phyloP scores from a whole-genome alignment of 1,140 invertebrate species.

The Drosophila tani region DNA sequence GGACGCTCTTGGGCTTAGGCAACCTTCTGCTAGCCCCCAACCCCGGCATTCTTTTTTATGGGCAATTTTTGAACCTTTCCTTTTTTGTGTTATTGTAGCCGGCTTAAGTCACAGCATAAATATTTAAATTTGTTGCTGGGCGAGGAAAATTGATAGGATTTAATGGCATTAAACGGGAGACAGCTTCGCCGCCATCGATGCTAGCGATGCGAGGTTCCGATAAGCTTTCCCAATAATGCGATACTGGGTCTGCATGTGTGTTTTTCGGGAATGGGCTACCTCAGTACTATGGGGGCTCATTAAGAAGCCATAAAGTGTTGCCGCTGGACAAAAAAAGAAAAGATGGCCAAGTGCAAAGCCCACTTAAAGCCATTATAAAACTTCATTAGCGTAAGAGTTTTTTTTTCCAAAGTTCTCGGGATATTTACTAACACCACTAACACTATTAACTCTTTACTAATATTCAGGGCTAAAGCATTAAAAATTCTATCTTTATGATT shows the following conservation, averaged over 20 bases:
- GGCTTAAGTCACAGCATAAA: slow-evolving; percentile 70
- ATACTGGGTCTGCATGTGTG: slow-evolving; percentile 42
- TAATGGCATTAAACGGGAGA: slow-evolving; percentile 72
- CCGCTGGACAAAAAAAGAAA: slow-evolving; percentile 34
- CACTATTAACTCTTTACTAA: too few relatives aligned
- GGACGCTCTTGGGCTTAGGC: slow-evolving; percentile 66
- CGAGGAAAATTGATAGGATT: slow-evolving; percentile 79
- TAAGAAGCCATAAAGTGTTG: slow-evolving; percentile 66
- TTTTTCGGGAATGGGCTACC: slow-evolving; percentile 1
- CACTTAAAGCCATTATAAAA: slow-evolving; percentile 31
- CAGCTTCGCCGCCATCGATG: slow-evolving; percentile 29
- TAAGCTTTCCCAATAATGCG: slow-evolving; percentile 64
- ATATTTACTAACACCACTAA: too few relatives aligned
- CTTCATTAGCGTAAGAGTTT: slow-evolving; percentile 45
- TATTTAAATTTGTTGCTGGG: slow-evolving; percentile 76
- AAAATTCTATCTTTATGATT: too few relatives aligned
- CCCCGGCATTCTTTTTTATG: slow-evolving; percentile 54
- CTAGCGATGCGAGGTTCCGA: slow-evolving; percentile 53
- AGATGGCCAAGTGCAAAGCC: slow-evolving; percentile 18
- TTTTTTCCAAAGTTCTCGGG: too few relatives aligned
- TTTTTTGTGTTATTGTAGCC: slow-evolving; percentile 45
- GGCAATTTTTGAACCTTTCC: slow-evolving; percentile 70
- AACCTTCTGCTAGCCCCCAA: slow-evolving; percentile 1
- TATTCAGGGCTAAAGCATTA: too few relatives aligned
- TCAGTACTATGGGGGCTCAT: slow-evolving; percentile 54